Evolutionary conservation across 2,888 invertebrate genomes (phyloP).

Genomic region (Drosophila anomelani): DNA sequence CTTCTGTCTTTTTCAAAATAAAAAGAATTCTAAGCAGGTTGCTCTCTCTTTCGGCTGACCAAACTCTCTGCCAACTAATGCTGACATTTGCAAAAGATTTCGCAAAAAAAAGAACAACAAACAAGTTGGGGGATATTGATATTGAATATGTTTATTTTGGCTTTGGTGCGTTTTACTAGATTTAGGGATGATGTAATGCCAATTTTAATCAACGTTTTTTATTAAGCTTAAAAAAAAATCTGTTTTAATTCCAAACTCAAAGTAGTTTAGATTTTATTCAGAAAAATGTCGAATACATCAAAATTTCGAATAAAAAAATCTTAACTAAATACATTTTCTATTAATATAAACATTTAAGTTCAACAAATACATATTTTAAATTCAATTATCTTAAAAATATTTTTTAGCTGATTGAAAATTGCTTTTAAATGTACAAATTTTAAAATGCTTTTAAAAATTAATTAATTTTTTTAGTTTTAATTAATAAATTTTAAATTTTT

Average conservation of each 20-base stretch:
- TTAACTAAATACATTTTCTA: no score
- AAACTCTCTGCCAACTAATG: conserved; percentile 33
- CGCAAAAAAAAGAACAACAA: conserved; percentile 21
- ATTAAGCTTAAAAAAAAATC: no score
- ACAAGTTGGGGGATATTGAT: conserved; percentile 6
- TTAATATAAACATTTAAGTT: no score
- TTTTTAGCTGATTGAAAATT: not conserved
- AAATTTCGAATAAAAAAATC: no score
- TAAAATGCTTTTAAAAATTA: not conserved
- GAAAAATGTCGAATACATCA: no score
- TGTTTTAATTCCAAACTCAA: no score
- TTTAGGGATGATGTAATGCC: conserved; percentile 23
- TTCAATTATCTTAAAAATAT: not conserved
- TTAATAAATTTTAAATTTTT: no score
- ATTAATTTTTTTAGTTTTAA: not conserved
- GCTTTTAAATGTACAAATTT: not conserved
- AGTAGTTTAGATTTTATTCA: no score
- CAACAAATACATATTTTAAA: no score
- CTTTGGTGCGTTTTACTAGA: not conserved
- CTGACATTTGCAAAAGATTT: conserved; percentile 43
- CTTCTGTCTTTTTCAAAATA: not conserved
- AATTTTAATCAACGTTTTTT: not conserved
- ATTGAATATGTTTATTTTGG: conserved; percentile 15
- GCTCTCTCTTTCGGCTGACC: conserved; percentile 5
- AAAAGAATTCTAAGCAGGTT: not conserved